phyloP scores from a whole-genome alignment of 2,797 vertebrate genomes.

The Alosa sapidissima region DNA sequence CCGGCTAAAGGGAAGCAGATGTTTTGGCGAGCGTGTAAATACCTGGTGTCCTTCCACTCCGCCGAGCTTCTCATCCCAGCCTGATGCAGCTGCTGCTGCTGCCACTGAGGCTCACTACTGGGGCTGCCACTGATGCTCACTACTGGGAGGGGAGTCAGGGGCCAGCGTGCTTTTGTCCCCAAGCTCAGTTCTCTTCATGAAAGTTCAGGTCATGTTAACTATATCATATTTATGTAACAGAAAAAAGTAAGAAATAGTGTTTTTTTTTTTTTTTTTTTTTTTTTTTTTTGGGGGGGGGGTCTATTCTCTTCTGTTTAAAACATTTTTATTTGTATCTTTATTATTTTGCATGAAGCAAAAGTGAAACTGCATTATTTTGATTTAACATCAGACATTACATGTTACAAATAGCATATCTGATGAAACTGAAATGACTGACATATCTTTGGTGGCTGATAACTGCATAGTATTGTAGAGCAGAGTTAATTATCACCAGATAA shows the following conservation, averaged over 20 bases:
- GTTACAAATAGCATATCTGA: background rate
- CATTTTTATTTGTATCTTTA: background rate
- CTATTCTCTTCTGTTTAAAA: background rate
- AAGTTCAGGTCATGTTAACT: background rate
- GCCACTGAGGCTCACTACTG: background rate
- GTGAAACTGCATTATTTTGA: background rate
- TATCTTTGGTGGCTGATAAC: background rate
- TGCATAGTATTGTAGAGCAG: background rate
- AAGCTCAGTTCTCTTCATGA: background rate
- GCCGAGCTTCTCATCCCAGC: conserved; percentile 42
- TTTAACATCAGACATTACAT: background rate
- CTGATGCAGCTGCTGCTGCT: conserved; percentile 41
- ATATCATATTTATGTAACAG: background rate
- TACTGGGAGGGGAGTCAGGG: background rate
- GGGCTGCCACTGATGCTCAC: background rate
- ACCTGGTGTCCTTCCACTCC: conserved; percentile 55
- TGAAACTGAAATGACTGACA: background rate
- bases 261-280: background rate
- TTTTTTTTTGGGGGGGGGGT: background rate
- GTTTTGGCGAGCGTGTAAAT: conserved; percentile 62
- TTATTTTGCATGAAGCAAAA: background rate
- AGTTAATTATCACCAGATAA: background rate
- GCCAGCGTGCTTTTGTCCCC: background rate
- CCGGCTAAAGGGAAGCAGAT: conserved; percentile 62
- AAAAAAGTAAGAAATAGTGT: conserved; percentile 7